Evolutionary conservation across 2,888 invertebrate species (phyloP), one percentile per base, ranked within the genome.

Genomic region (Lissonota sp.): DNA sequence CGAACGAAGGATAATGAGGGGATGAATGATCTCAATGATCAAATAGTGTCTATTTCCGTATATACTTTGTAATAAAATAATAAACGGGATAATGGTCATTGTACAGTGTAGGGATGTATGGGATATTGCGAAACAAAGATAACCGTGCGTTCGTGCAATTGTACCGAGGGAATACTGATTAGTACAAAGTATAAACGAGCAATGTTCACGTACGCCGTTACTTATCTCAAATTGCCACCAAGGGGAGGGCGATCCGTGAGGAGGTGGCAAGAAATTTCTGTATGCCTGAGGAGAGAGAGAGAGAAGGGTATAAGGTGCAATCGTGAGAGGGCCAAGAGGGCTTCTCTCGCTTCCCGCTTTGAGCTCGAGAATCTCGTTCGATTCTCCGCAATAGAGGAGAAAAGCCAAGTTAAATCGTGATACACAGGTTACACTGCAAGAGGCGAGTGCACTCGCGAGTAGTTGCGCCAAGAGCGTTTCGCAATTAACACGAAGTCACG

Each of bases 401-500:
- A 60, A 26, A 44, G 39, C 51, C 64, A 58, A 53, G 53, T 46
- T 64, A 67, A 83, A 60, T 76, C 66, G 64, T 62, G 79, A 66
- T 76, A 46, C 67, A 67, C n/a, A n/a, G n/a, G 51, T 55, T 66
- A 49, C 66, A 53, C 39, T 63, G 51, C 53, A 55, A 57, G 62
- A 60, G 40, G 46, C 62, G 51, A 10, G 49, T n/a, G 51, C 69
- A 62, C 53, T 77, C 55, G 71, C 74, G 42, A 42, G n/a, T 46
- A 39, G 40, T 37, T 16, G 39, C 55, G 67, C 76, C 55, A 58
- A 57, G 69, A 79, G 71, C 73, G 74, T 75, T 83, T 77, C 71
- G 74, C 84, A 84, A 84, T 84, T 84, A 84, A 83, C 83, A 81
- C 76, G 53, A 72, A 84, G 79, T 81, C 83, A 82, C 77, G 82